These are phyloP conservation scores for Spinibarbus caldwelli DNA, from an alignment of 2,797 vertebrate genomes.

Conservation along the genomic window DNA sequence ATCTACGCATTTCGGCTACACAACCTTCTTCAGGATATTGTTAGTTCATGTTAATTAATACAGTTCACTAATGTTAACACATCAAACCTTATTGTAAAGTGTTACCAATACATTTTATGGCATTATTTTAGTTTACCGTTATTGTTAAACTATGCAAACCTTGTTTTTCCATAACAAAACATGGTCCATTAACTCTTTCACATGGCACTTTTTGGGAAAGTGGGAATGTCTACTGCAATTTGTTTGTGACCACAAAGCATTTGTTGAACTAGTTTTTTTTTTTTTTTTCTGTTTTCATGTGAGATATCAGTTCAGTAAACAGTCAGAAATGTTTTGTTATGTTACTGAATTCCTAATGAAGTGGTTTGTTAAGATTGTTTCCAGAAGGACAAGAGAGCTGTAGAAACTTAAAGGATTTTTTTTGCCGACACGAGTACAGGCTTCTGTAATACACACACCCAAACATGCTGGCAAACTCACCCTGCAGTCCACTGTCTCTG, in stretches of 20 bases:
- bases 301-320: not conserved
- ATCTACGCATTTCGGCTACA: not conserved
- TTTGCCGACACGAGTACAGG: constrained; percentile 5
- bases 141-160: not conserved
- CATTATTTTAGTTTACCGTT: too few species aligned
- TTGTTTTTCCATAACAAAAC: not conserved
- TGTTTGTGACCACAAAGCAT: constrained; percentile 25
- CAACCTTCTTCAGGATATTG: not conserved
- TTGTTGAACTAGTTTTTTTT: not conserved
- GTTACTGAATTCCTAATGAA: constrained; percentile 11
- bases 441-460: constrained; percentile 13
- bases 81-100: not conserved
- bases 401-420: not conserved
- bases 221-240: not conserved
- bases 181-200: not conserved
- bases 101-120: not conserved
- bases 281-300: not conserved
- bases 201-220: not conserved
- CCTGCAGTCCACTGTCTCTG: constrained; percentile 74
- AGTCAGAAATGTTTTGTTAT: constrained; percentile 17
- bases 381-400: not conserved
- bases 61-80: not conserved
- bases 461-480: constrained; percentile 61
- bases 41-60: not conserved
- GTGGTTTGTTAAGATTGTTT: constrained; percentile 9